Evolutionary conservation across 2,888 invertebrate species (phyloP).

Genomic region (Julus scanicus): DNA sequence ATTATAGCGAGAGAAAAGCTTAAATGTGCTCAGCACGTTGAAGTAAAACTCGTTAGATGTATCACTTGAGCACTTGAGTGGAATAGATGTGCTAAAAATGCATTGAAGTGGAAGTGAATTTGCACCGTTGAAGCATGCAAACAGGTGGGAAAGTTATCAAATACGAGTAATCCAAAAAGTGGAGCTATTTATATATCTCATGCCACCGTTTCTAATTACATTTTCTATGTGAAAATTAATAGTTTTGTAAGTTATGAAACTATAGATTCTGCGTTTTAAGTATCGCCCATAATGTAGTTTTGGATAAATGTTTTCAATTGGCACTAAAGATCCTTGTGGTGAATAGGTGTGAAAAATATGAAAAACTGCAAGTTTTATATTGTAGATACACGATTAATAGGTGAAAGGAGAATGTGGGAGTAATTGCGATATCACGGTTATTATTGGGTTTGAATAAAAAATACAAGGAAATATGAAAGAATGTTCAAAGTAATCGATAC

Average conservation of each 20-base stretch:
- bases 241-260: background rate
- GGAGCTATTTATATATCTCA: slow-evolving; percentile 6
- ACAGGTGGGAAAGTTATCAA: slow-evolving; percentile 39
- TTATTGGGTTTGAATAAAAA: background rate
- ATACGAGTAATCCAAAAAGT: slow-evolving; percentile 36
- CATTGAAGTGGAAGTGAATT: slow-evolving; percentile 40
- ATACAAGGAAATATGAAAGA: background rate
- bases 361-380: background rate
- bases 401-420: background rate
- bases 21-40: background rate
- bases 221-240: background rate
- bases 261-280: background rate
- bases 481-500: background rate
- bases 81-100: slow-evolving; percentile 31
- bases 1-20: background rate
- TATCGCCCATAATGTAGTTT: background rate
- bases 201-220: slow-evolving; percentile 24
- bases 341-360: background rate
- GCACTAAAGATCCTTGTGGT: background rate
- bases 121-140: slow-evolving; percentile 23
- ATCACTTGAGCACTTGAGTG: slow-evolving; percentile 43
- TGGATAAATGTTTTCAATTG: background rate
- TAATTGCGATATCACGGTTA: slow-evolving; percentile 20
- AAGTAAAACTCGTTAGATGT: slow-evolving; percentile 38
- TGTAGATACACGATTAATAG: background rate